Evolutionary conservation across 2,888 invertebrate species (phyloP), one percentile per base, ranked within the genome.

Genomic region (Ganaspis brasiliensis): DNA sequence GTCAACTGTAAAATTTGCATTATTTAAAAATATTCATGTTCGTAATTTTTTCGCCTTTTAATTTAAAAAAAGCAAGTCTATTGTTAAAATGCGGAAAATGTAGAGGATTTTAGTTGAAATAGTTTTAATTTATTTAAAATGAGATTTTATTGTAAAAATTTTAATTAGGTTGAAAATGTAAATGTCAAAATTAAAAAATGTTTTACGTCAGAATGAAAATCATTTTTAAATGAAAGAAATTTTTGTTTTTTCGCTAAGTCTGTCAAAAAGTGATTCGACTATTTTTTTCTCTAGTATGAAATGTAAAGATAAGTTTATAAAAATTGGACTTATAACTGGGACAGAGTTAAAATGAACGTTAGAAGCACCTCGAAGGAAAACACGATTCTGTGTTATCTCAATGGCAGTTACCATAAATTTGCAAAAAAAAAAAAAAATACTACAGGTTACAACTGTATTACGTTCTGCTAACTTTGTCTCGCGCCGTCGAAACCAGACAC

Each of bases 341-440:
- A 10, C n/a, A 19, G 31, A 31, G 35, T 56, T 52, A 76, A 45
- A 55, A 70, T 73, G 63, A 45, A 75, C 61, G 72, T 52, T 61
- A 73, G 74, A 72, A 63, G 63, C n/a, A 45, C 63, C 67, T 72
- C 63, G 76, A 63, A 78, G 76, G 80, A 83, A 79, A 83, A 83
- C 84, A 82, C 83, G 82, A 83, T 79, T 75, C 80, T 56, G 74
- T 74, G 82, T 84, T 86, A 86, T 86, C 83, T 80, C 76, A 73
- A 78, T 78, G 76, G 79, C 79, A 75, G 77, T 84, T 81, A 80
- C 79, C 82, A 79, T 84, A 83, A 81, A 85, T 84, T 86, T 77
- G 31, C 73, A 61, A 70, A 70, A 31, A 74, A 74, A 79, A 79
- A 74, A 79, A 75, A 16, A 59, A 24, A 21, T 14, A 26, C 14